Percentiles rank a stretch among this genome's conserved stretches.
phyloP scores from a whole-genome alignment of 2,113 vertebrate species.

The Ptychochromis oligacanthus region DNA sequence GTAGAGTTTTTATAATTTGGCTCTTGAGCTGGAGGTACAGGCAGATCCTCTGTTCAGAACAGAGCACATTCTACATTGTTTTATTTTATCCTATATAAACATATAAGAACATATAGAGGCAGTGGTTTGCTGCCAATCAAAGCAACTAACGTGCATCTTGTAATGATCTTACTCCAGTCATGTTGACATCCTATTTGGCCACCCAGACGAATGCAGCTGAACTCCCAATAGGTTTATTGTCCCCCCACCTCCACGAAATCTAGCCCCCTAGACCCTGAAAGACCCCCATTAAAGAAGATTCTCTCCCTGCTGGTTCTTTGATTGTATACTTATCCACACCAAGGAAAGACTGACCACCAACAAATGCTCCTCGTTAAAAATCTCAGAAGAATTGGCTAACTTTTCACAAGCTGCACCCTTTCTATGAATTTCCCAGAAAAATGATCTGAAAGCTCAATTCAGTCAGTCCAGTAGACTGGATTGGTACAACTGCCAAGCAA shows the following conservation, averaged over 20 bases:
- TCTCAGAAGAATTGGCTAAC: conserved; percentile 1
- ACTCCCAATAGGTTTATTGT: conserved; percentile 64
- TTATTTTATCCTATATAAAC: not conserved
- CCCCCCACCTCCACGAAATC: no score
- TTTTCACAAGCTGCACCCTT: not conserved
- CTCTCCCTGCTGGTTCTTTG: conserved; percentile 51
- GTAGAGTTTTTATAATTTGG: conserved; percentile 5
- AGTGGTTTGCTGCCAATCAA: not conserved
- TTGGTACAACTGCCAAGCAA: not conserved
- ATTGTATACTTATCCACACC: conserved; percentile 69
- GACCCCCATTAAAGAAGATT: conserved; percentile 67
- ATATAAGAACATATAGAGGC: not conserved
- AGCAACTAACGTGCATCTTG: not conserved
- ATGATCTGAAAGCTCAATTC: not conserved
- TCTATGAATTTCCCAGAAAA: not conserved
- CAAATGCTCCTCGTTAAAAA: conserved; percentile 11
- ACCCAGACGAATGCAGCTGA: conserved; percentile 46
- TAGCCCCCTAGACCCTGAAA: conserved; percentile 26
- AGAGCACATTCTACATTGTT: not conserved
- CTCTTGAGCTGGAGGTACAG: not conserved
- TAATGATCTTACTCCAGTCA: not conserved
- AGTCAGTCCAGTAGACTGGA: not conserved
- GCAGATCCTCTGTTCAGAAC: not conserved
- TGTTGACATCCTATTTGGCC: conserved; percentile 30
- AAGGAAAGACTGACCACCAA: conserved; percentile 72